phyloP scores from a whole-genome alignment of 2,113 vertebrate species.

The Brienomyrus brachyistius region DNA sequence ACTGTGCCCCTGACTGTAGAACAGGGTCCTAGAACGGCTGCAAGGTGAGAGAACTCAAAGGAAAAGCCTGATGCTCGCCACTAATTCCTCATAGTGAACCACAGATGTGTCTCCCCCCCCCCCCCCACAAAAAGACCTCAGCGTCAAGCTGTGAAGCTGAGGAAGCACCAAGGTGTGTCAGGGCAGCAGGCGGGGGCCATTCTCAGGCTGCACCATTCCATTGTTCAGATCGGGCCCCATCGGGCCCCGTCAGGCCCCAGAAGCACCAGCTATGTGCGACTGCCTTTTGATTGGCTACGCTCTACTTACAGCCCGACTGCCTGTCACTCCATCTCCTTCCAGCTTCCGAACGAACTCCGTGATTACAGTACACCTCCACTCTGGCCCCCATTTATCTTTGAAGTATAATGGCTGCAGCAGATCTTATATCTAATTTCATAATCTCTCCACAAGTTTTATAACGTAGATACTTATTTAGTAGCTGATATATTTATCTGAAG shows the following conservation, averaged over 20 bases:
- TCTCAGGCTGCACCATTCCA: neutral
- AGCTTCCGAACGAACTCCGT: neutral
- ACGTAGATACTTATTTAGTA: neutral
- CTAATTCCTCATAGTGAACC: neutral
- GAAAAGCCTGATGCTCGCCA: neutral
- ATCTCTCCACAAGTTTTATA: neutral
- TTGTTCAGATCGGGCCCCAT: neutral
- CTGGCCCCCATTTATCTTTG: neutral
- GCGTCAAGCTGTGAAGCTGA: neutral
- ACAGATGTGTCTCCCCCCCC: neutral
- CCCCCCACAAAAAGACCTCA: neutral
- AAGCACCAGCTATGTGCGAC: neutral
- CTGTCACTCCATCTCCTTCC: neutral
- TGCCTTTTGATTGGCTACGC: neutral
- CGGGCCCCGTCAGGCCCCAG: neutral
- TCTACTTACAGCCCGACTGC: neutral
- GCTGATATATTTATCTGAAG: neutral
- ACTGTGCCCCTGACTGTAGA: neutral
- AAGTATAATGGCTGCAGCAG: neutral
- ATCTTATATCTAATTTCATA: neutral
- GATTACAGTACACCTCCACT: neutral
- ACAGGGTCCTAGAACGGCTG: too few species aligned
- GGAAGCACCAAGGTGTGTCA: neutral
- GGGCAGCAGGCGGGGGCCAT: neutral
- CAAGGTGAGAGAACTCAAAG: neutral